Base-by-base conservation (phyloP, 2,888 invertebrate genomes). In the Drosophila eohydei region DNA sequence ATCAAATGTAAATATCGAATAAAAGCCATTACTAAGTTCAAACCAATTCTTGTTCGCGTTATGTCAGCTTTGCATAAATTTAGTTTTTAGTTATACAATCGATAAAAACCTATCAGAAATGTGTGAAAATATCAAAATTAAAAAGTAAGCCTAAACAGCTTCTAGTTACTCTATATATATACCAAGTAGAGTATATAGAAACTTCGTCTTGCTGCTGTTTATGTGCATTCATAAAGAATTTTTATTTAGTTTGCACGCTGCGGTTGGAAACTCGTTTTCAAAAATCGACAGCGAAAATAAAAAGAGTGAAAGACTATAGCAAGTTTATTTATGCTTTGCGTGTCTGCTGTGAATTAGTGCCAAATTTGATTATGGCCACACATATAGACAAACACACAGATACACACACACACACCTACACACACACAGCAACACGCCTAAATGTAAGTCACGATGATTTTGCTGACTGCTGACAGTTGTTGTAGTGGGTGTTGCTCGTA, bases 281-380 rank as follows among this genome's bases (percentile, higher is more conserved):
- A 67, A 88, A 78, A 80, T 65, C 67, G 58, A 52, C 74, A 78
- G 58, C 54, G 36, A 52, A 9, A 51, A 36, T n/a, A 16, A 54
- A 48, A 62, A 71, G 67, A 72, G 70, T 70, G 71, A 64, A 78
- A 71, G 58, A 87, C 82, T 89, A 72, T 73, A 59, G 80, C 83
- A 75, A 80, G 89, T 88, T 88, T 88, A 90, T 88, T 90, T 88
- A 87, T 84, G 89, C 83, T 84, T 88, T 87, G 87, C 87, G 90
- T 88, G 87, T 90, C 85, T 89, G 81, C 72, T 78, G 85, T 88
- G 78, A 90, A 88, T 88, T 88, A 88, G 87, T 89, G 89, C 88
- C 83, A 89, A 89, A 88, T 86, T 90, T 90, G 86, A 87, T 87
- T 87, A 88, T 88, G 70, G 67, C 72, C 74, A 71, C 70, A 88